Conservation (phyloP, 2,888 invertebrate genomes). For the Rotaria magnacalcarata region DNA sequence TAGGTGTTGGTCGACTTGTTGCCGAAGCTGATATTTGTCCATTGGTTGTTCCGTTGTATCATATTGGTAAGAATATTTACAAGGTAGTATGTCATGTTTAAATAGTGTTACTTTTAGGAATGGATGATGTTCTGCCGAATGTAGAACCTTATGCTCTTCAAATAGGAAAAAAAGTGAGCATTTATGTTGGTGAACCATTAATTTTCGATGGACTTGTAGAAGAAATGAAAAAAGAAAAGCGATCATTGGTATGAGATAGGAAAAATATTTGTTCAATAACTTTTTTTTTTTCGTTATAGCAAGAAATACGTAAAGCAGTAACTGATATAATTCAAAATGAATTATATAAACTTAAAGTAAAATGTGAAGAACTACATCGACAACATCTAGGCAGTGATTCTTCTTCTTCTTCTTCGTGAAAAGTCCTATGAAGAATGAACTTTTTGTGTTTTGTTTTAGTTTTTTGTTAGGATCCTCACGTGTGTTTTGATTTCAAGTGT, state of each 20-base stretch:
- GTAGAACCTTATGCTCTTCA: conserved; percentile 38
- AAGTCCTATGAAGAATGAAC: neutral
- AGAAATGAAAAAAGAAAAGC: conserved; percentile 63
- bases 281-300: conserved; percentile 61
- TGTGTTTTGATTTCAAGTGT: too few relatives aligned
- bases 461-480: neutral
- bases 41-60: conserved; percentile 45
- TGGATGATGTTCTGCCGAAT: conserved; percentile 44
- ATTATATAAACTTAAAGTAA: conserved; percentile 66
- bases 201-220: conserved; percentile 70
- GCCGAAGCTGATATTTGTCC: conserved; percentile 42
- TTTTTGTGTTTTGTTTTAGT: neutral
- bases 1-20: conserved; percentile 41
- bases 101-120: neutral
- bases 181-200: conserved; percentile 64
- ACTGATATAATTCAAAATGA: conserved; percentile 78
- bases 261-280: neutral
- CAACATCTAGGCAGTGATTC: neutral
- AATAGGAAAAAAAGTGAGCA: conserved; percentile 38
- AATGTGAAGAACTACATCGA: conserved; percentile 61
- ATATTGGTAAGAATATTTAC: conserved; percentile 31
- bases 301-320: conserved; percentile 73
- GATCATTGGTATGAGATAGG: conserved; percentile 51
- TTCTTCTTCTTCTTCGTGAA: neutral
- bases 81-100: too few relatives aligned